Evolutionary conservation across 2,113 vertebrate genomes (phyloP).

Genomic region (Pachypanchax playfairii): DNA sequence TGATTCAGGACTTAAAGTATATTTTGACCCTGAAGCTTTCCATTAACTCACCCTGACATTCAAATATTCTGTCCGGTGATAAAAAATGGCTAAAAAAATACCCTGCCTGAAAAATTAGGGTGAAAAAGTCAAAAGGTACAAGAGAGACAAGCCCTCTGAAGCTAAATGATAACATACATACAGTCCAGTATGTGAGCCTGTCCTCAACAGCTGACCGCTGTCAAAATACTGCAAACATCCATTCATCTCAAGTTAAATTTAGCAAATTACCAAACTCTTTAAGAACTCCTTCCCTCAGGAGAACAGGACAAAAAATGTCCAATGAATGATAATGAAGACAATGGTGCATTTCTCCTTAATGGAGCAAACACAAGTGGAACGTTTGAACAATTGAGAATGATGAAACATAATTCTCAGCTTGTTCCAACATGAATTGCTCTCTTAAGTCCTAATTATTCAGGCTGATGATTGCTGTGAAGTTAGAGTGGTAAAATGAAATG

Average conservation of each 20-base stretch:
- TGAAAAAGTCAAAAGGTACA: constrained; percentile 36
- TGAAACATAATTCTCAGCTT: too few species aligned
- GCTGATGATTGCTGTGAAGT: too few species aligned
- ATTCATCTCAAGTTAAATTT: constrained; percentile 1
- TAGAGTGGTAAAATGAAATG: too few species aligned
- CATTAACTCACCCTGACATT: constrained; percentile 48
- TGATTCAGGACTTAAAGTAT: background rate
- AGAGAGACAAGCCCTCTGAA: constrained; percentile 31
- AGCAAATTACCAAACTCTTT: background rate
- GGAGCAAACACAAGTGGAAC: too few species aligned
- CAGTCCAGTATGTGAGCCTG: background rate
- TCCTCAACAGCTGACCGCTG: constrained; percentile 13
- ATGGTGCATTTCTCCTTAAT: too few species aligned
- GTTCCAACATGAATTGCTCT: too few species aligned
- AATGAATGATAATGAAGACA: background rate
- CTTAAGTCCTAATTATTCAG: too few species aligned
- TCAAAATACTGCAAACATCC: constrained; percentile 12
- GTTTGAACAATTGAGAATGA: too few species aligned
- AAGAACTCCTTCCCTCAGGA: background rate
- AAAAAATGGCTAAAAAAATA: constrained; percentile 14
- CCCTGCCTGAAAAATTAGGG: constrained; percentile 17
- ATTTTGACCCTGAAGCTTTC: constrained; percentile 27
- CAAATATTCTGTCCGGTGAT: constrained; percentile 35
- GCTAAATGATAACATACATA: constrained; percentile 37
- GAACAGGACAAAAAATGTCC: background rate